Evolutionary conservation across 2,797 vertebrate genomes (phyloP).

Genomic region (Dermochelys coriacea): DNA sequence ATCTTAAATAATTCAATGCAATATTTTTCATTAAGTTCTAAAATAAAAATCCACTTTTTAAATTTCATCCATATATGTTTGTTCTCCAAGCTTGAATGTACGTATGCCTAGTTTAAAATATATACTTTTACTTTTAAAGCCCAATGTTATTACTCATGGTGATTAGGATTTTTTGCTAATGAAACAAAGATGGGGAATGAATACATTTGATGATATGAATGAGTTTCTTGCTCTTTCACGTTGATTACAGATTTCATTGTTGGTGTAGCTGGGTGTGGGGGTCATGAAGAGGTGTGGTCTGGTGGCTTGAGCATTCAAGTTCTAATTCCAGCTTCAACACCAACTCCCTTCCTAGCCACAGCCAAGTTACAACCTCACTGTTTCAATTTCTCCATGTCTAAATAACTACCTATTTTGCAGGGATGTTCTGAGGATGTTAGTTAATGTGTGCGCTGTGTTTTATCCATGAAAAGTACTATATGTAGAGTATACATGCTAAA

Average conservation of each 20-base stretch:
- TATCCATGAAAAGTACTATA: background rate
- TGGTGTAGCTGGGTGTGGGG: background rate
- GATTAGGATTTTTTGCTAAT: background rate
- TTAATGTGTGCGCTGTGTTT: background rate
- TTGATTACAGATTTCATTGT: background rate
- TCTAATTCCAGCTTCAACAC: background rate
- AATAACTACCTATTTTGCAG: rapidly evolving
- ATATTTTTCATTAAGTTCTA: background rate
- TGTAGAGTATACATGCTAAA: background rate
- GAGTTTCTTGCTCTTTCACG: background rate
- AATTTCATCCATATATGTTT: background rate
- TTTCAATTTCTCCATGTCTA: background rate
- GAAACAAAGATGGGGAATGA: background rate
- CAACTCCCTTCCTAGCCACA: rapidly evolving
- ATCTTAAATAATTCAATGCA: background rate
- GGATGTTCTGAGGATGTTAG: background rate
- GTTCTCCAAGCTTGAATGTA: background rate
- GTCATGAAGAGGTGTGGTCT: background rate
- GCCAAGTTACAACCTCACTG: background rate
- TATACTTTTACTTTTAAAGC: background rate
- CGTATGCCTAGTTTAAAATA: background rate
- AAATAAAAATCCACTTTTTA: background rate
- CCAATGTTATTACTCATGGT: background rate
- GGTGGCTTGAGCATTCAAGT: background rate
- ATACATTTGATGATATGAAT: background rate